Evolutionary conservation across 2,888 invertebrate genomes (phyloP), one percentile per base, ranked within the genome.

Genomic region (Thymelicus sylvestris): DNA sequence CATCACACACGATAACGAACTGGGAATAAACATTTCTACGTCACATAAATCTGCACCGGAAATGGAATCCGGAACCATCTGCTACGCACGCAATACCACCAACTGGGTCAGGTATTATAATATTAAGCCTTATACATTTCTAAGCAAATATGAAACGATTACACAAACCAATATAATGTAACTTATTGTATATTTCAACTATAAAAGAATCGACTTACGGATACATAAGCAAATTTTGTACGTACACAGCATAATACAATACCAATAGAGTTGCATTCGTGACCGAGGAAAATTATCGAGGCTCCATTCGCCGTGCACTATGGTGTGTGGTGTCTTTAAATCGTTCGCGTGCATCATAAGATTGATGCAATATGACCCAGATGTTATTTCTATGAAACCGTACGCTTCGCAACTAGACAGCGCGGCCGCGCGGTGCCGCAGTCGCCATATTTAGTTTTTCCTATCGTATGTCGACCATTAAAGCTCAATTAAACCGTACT

Each of bases 341-440:
- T 50, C 80, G 86, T 81, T 88, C 75, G 89, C 89, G 89, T 89
- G 89, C 87, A 88, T 90, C 84, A 86, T 83, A 84, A 82, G 85
- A 87, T 89, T 90, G 88, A 90, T 88, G 90, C 88, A 91, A 91
- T 84, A 83, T 85, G 90, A 90, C 91, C 90, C 83, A 90, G 82
- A 88, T 91, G 80, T 83, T 82, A 83, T 85, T 88, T 87, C 87
- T 81, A 85, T 86, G 87, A 87, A 89, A 83, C 81, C 78, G 78
- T 80, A 80, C 80, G 80, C 79, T 78, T 75, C 72, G 71, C 73
- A 72, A 74, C 77, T 74, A 72, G 74, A 72, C 71, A 62, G 71
- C 72, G 72, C 71, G 71, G 68, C 69, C 71, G 61, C 68, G 66
- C 59, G 39, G 50, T 31, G 10, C 31, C 31, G 3, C 31, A 31